Conservation (phyloP, 2,113 vertebrate genomes). For the Helogale parvula region DNA sequence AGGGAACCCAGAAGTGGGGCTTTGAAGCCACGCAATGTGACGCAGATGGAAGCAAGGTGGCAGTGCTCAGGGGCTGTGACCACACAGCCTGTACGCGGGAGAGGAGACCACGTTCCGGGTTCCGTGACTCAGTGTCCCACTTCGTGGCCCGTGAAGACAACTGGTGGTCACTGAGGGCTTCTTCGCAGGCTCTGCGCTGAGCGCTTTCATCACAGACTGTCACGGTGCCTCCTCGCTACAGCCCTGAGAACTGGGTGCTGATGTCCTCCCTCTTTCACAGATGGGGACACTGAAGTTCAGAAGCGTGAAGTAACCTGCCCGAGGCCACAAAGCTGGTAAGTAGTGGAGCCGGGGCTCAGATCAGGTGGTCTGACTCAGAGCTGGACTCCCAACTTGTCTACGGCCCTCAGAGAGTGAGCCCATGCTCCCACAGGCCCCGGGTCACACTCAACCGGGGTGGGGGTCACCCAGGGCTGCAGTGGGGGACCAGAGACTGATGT, state of each 20-base stretch:
- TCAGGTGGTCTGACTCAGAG: neutral
- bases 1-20: neutral
- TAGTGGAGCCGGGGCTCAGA: neutral
- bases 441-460: neutral
- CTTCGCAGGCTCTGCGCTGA: fast-evolving
- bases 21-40: neutral
- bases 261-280: constrained; percentile 31
- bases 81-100: neutral
- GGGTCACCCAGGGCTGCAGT: neutral
- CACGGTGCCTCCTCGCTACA: neutral
- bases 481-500: neutral
- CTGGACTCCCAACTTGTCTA: neutral
- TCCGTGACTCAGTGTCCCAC: neutral
- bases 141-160: fast-evolving
- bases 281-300: constrained; percentile 55
- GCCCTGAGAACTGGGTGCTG: neutral
- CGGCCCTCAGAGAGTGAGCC: neutral
- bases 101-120: neutral
- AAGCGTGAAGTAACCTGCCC: constrained; percentile 45
- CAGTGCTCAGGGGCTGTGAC: neutral
- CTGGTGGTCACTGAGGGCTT: neutral
- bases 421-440: neutral
- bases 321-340: constrained; percentile 52
- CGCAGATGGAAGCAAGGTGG: neutral
- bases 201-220: neutral